Base-by-base conservation (phyloP, 2,113 vertebrate species). In the Phaethornis superciliosus region DNA sequence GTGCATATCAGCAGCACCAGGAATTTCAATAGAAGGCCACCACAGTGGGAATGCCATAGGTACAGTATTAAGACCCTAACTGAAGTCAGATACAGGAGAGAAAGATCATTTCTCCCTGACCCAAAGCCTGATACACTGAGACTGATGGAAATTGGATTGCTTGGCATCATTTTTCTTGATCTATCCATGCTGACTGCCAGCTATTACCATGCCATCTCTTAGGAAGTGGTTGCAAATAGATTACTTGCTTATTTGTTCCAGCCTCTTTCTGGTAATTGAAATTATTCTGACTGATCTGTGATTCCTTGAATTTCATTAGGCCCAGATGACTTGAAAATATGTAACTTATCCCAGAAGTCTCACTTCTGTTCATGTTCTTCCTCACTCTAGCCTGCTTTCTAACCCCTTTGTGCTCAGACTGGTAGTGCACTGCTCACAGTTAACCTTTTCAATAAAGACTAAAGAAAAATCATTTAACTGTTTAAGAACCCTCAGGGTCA, bases 191-290 rank as follows among this genome's bases (percentile, higher is more conserved):
- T 64, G 78, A 22, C 84, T 93, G 87, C 70, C n/a, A 60, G 89
- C 70, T 88, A n/a, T 56, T 85, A 26, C 75, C 51, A 74, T 79
- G 78, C 71, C 82, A 88, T 90, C 79, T 91, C 89, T 55, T 58
- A 74, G 68, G 68, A 96, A 90, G 75, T 32, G 68, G 55, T 2
- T 90, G 92, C 90, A 85, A 89, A 94, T 44, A 93, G 88, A 93
- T 95, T 80, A 88, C 92, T 91, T 91, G 79, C 78, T 93, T 90
- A 94, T 96, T 96, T 91, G 90, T 96, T 96, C 85, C 92, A 94
- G 82, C 32, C 88, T 70, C 56, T 93, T 95, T 96, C 88, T 85
- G 95, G 85, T 69, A 89, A 93, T 35, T 69, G 74, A 95, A 94
- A 85, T 91, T 68, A 89, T 85, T 96, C 91, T 52, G 65, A 81